phyloP scores from a whole-genome alignment of 1,140 invertebrate species.

The Drosophila grimshawi region DNA sequence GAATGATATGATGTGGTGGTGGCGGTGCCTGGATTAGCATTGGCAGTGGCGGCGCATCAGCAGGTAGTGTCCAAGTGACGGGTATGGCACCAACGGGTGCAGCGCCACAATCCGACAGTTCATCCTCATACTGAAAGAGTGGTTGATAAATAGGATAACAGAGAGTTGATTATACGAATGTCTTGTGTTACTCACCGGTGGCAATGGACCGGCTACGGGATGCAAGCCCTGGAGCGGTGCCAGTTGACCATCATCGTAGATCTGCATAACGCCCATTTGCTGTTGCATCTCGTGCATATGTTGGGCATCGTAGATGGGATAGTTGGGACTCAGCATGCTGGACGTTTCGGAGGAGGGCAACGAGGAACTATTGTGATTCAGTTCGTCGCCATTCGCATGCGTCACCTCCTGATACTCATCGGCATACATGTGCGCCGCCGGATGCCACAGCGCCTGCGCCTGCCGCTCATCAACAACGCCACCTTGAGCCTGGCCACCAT shows the following conservation, averaged over 20 bases:
- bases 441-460: constrained; percentile 64
- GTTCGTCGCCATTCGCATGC: constrained; percentile 62
- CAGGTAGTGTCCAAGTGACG: constrained; percentile 53
- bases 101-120: constrained; percentile 63
- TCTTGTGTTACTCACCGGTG: constrained; percentile 51
- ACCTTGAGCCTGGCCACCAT: constrained; percentile 44
- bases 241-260: constrained; percentile 75
- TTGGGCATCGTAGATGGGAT: constrained; percentile 76
- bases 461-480: constrained; percentile 66
- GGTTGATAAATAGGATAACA: neutral
- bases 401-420: constrained; percentile 69
- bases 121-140: constrained; percentile 63
- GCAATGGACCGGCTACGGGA: constrained; percentile 53
- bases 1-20: constrained; percentile 66
- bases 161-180: neutral
- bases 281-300: constrained; percentile 80
- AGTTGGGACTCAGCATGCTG: constrained; percentile 79
- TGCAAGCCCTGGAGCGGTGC: constrained; percentile 70
- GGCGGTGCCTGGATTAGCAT: constrained; percentile 47
- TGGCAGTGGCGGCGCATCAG: constrained; percentile 30
- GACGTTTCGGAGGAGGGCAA: constrained; percentile 73
- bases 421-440: constrained; percentile 61
- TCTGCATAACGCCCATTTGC: constrained; percentile 80
- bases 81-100: constrained; percentile 60
- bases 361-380: constrained; percentile 75